Evolutionary conservation across 2,888 invertebrate genomes (phyloP).

Genomic region (Drosophila anomalata): DNA sequence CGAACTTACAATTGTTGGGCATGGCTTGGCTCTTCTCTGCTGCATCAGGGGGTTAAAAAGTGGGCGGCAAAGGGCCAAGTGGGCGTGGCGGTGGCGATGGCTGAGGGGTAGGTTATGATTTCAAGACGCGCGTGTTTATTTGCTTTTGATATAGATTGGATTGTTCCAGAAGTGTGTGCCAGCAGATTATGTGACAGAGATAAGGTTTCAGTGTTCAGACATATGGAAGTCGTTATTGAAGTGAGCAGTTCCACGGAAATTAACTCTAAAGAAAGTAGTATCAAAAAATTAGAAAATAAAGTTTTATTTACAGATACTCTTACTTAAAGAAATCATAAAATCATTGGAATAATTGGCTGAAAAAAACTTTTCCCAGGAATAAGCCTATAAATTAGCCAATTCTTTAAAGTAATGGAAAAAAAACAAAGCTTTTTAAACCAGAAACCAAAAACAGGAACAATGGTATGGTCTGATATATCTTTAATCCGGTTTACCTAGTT

Average conservation of each 20-base stretch:
- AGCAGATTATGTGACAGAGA: conserved; percentile 55
- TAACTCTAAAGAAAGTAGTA: background rate
- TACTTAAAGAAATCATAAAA: too few species aligned
- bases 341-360: too few species aligned
- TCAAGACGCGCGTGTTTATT: conserved; percentile 73
- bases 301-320: too few species aligned
- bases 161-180: conserved; percentile 60
- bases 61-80: background rate
- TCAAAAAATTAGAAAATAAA: background rate
- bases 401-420: too few species aligned
- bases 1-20: conserved; percentile 60
- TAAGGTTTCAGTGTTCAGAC: conserved; percentile 43
- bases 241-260: conserved; percentile 2
- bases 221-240: conserved; percentile 12
- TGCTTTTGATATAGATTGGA: conserved; percentile 75
- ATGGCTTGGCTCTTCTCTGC: conserved; percentile 4
- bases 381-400: too few species aligned
- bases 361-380: too few species aligned
- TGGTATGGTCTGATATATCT: too few species aligned
- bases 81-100: background rate
- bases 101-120: conserved; percentile 38
- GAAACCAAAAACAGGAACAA: too few species aligned
- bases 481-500: too few species aligned
- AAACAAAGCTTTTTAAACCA: too few species aligned
- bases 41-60: conserved; percentile 8